phyloP scores from a whole-genome alignment of 2,888 invertebrate species.

The Rhingia campestris region DNA sequence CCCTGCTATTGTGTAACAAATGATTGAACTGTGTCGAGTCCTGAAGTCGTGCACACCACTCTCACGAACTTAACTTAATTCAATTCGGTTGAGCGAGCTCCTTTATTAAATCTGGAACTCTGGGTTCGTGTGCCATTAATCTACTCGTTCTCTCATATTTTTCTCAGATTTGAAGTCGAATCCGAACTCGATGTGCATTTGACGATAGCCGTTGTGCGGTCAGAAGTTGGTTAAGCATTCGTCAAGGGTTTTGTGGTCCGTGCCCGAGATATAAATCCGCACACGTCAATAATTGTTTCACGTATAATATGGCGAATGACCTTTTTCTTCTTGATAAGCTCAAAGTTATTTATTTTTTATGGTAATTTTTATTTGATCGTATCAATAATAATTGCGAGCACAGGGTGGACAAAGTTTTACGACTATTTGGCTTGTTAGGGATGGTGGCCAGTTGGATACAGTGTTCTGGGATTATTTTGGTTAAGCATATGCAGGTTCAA shows the following conservation, averaged over 20 bases:
- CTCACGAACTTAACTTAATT: conserved; percentile 26
- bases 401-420: conserved; percentile 35
- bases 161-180: background rate
- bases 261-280: conserved; percentile 16
- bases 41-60: background rate
- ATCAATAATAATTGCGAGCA: background rate
- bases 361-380: conserved; percentile 50
- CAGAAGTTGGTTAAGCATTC: background rate
- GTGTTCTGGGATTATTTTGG: background rate
- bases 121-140: conserved; percentile 35
- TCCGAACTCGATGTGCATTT: background rate
- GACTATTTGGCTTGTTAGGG: conserved; percentile 41
- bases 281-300: conserved; percentile 3
- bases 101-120: conserved; percentile 8
- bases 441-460: background rate
- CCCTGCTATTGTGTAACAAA: background rate
- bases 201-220: background rate
- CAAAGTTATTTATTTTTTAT: conserved; percentile 52
- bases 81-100: conserved; percentile 31
- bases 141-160: background rate
- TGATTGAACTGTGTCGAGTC: background rate
- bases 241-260: conserved; percentile 5
- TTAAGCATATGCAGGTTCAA: conserved; percentile 31
- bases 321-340: conserved; percentile 35
- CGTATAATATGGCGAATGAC: conserved; percentile 21